Base-by-base conservation (phyloP, 2,888 invertebrate genomes). In the Physocephala rufipes region DNA sequence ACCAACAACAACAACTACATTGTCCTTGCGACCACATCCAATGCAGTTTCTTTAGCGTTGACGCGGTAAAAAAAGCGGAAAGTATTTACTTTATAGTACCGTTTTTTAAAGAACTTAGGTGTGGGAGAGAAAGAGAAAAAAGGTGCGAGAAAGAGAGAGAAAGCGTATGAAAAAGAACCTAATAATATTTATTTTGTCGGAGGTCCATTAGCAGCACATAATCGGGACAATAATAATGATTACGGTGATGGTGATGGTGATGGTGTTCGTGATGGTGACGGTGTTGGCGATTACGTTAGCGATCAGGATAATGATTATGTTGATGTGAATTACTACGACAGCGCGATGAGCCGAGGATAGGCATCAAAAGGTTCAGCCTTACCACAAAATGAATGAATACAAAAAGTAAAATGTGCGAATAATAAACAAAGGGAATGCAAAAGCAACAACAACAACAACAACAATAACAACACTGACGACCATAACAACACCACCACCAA, bases 321-420 rank as follows among this genome's bases (percentile, higher is more conserved):
- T 36, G 36, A 36, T 9, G 36, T 7, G 26, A 58, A 26, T 58
- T 21, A 53, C 24, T 55, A 67, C 58, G 58, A 43, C 43, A 49
- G 67, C 13, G 24, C 45, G 26, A 21, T 45, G 58, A 55, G 43
- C 36, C 36, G 66, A 19, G 30, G 24, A 26, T 47, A 63, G 24
- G 63, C 63, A 63, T 63, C 63, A 45, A 47, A 63, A 63, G 63
- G 26, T 63, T 47, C 47, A 47, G 21, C 16, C 2, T n/a, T n/a
- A n/a, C n/a, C 15, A 69, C 36, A 28, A 47, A 68, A 16, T 30
- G 30, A 43, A 53, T 7, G 36, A 36, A 36, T 36, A 36, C 4
- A 36, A 36, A 36, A 4, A 4, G 36, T 9, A 4, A n/a, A n/a
- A n/a, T n/a, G n/a, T n/a, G 9, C 36, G 36, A 36, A 9, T 7